Conservation (phyloP, 2,113 vertebrate genomes). For the Accipiter cooperii region DNA sequence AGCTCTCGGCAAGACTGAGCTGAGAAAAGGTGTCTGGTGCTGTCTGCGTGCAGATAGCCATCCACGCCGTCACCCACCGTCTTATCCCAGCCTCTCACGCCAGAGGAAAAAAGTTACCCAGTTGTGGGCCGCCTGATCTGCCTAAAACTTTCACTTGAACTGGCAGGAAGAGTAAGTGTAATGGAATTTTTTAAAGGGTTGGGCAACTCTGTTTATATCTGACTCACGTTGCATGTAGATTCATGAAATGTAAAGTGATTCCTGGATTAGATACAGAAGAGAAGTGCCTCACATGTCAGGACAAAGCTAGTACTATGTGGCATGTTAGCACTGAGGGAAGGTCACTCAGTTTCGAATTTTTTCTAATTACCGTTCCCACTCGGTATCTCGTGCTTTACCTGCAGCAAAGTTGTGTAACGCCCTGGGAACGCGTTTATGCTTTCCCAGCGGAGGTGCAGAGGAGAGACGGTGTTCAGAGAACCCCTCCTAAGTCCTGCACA, state of each 20-base stretch:
- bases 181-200: constrained; percentile 59
- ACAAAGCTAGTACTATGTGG: constrained; percentile 30
- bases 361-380: constrained; percentile 36
- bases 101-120: background rate
- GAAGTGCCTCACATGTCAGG: constrained; percentile 40
- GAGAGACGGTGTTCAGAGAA: background rate
- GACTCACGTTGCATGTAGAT: constrained; percentile 45
- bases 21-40: background rate
- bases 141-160: constrained; percentile 47
- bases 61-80: background rate
- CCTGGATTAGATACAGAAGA: constrained; percentile 32
- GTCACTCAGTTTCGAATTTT: constrained; percentile 44
- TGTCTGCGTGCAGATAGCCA: background rate
- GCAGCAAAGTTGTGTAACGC: constrained; percentile 20
- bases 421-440: background rate
- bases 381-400: background rate
- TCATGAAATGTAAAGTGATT: constrained; percentile 56
- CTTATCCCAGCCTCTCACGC: background rate
- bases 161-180: constrained; percentile 33
- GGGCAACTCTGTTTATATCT: constrained; percentile 50
- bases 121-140: background rate
- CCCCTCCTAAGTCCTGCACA: constrained; percentile 32
- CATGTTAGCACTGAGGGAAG: constrained; percentile 31
- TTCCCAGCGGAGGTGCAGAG: background rate
- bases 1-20: background rate